Evolutionary conservation across 2,888 invertebrate species (phyloP).

Genomic region (Drosophila mimica): DNA sequence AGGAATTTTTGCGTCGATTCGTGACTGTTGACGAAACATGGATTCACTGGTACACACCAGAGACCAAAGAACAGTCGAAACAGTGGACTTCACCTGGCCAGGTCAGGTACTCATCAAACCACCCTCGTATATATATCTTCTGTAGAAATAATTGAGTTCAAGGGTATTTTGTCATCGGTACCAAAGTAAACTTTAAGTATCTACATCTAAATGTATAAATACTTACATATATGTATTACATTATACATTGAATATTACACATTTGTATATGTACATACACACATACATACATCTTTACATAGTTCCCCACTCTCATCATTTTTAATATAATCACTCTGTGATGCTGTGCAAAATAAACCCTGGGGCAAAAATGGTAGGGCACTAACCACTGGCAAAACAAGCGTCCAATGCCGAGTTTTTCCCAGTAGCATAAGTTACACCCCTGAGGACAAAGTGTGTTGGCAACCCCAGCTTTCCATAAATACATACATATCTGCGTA

Average conservation of each 20-base stretch:
- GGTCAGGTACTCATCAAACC: too few relatives aligned
- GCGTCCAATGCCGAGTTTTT: constrained; percentile 82
- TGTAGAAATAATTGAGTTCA: background rate
- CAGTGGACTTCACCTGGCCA: too few relatives aligned
- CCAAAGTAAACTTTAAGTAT: background rate
- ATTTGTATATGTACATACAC: constrained; percentile 4
- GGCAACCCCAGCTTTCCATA: constrained; percentile 69
- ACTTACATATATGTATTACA: constrained; percentile 9
- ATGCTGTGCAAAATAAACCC: constrained; percentile 64
- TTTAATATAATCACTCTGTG: constrained; percentile 49
- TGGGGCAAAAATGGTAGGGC: constrained; percentile 59
- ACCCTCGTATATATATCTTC: background rate
- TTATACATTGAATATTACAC: background rate
- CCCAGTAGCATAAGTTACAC: constrained; percentile 83
- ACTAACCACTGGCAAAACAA: constrained; percentile 68
- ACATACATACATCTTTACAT: constrained; percentile 11
- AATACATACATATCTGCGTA: constrained; percentile 16
- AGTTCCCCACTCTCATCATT: constrained; percentile 32
- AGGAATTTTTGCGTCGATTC: too few relatives aligned
- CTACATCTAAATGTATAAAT: constrained; percentile 10
- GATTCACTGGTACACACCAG: too few relatives aligned
- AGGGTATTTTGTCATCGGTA: background rate
- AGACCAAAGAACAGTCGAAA: too few relatives aligned
- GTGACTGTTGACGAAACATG: too few relatives aligned
- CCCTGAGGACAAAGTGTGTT: constrained; percentile 77